These are phyloP conservation scores for Philonicus albiceps DNA, from an alignment of 2,888 invertebrate species.

Conservation along the genomic window DNA sequence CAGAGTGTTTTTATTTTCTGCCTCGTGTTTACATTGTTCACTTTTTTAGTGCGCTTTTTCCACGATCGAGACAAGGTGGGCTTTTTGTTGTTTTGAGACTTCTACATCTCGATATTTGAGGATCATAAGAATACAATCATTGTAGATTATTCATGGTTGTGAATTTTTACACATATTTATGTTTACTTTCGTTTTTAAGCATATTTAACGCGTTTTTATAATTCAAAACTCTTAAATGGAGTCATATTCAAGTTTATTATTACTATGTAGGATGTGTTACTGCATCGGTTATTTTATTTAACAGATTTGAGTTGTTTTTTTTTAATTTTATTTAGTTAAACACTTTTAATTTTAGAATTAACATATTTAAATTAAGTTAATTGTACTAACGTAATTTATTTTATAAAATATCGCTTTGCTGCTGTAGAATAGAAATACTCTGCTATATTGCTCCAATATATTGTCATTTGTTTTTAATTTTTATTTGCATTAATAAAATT, in stretches of 20 bases:
- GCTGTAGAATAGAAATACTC: neutral
- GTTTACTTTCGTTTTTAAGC: neutral
- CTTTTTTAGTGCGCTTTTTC: neutral
- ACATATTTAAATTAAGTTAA: neutral
- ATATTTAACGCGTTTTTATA: neutral
- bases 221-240: neutral
- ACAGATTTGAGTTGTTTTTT: neutral
- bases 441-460: neutral
- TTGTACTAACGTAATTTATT: neutral
- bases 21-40: conserved; percentile 20
- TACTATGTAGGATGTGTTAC: neutral
- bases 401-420: neutral
- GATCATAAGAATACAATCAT: conserved; percentile 33
- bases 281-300: neutral
- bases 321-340: neutral
- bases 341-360: neutral
- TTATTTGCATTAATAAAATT: neutral
- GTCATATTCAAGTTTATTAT: neutral
- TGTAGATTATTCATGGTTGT: conserved; percentile 43
- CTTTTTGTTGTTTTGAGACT: conserved; percentile 23
- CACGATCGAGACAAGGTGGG: neutral
- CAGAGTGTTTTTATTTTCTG: conserved; percentile 22
- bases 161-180: conserved; percentile 32
- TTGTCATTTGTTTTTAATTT: neutral
- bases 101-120: conserved; percentile 32